Evolutionary conservation across 2,113 vertebrate genomes (phyloP).

Genomic region (Cryptotis parvus): DNA sequence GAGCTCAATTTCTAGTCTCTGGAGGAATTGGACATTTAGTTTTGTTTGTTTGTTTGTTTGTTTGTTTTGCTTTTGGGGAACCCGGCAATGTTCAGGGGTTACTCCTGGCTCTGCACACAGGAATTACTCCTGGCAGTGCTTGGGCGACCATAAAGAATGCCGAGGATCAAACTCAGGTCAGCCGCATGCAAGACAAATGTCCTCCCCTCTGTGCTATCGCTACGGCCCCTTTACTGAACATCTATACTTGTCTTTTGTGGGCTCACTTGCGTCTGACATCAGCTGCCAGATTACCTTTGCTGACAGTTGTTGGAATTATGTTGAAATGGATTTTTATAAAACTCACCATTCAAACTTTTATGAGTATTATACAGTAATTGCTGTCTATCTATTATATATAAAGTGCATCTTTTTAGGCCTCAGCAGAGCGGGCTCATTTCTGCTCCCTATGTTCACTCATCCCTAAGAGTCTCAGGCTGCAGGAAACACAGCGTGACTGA

Average conservation of each 20-base stretch:
- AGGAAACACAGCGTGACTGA: too few species aligned
- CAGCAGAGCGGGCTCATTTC: slow-evolving; percentile 25
- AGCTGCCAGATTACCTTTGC: slow-evolving; percentile 47
- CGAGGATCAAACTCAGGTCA: too few species aligned
- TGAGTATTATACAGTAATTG: slow-evolving; percentile 62
- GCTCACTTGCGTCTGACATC: slow-evolving; percentile 12
- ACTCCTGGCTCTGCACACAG: too few species aligned
- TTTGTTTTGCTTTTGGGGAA: too few species aligned
- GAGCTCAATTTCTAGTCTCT: too few species aligned
- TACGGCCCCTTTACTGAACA: slow-evolving; percentile 19
- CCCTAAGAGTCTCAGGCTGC: neutral
- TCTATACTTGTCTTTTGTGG: slow-evolving; percentile 19
- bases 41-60: too few species aligned
- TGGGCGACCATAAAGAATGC: too few species aligned
- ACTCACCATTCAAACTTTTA: slow-evolving; percentile 57
- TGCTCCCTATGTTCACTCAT: slow-evolving; percentile 22
- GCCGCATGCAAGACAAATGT: too few species aligned
- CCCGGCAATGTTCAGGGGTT: too few species aligned
- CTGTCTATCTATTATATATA: slow-evolving; percentile 58
- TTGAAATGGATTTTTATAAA: slow-evolving; percentile 72
- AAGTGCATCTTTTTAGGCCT: slow-evolving; percentile 35
- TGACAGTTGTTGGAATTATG: slow-evolving; percentile 47
- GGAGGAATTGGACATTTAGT: too few species aligned
- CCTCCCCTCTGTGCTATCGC: too few species aligned
- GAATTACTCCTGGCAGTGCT: too few species aligned